Base-by-base conservation (phyloP, 2,888 invertebrate species). In the Formica aserva region DNA sequence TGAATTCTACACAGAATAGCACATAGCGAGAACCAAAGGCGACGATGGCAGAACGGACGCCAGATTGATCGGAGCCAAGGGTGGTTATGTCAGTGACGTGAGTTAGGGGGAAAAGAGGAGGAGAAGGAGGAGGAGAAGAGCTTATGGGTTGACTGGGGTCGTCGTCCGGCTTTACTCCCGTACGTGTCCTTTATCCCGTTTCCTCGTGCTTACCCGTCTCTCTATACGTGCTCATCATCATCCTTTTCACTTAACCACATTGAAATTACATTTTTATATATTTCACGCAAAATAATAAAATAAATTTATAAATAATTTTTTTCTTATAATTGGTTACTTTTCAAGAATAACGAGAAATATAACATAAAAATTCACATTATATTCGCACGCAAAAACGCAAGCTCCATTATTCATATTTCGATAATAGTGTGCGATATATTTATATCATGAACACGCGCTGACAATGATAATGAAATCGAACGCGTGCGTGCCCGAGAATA, bases 51-150 rank as follows among this genome's bases (percentile, higher is more conserved):
- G 90, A 91, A 89, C 83, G 85, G 91, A 89, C 91, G 90, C 87
- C 90, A 89, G 92, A 93, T 93, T 92, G 91, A 91, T 92, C 91
- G 92, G 86, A 88, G 91, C 87, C 88, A 88, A 90, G 91, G 88
- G 88, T 90, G 91, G 91, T 90, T 90, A 90, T 90, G 90, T 86
- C 86, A 90, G 91, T 88, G 91, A 90, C 89, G 87, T 48, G 84
- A 83, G 86, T 82, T 77, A 86, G 83, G 84, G 86, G 86, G 90
- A 71, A 85, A 84, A 89, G 69, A 87, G 90, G 72, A 85, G 75
- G 85, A 84, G 89, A 22, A 22, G 86, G 84, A 89, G 8, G 69
- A 87, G 90, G 74, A 85, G 89, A 91, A 85, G 89, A 90, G 90
- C 91, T 91, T 90, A 92, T 87, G 88, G 86, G 72, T 86, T 88